phyloP scores from a whole-genome alignment of 2,888 invertebrate genomes.

The Ochropacha duplaris region DNA sequence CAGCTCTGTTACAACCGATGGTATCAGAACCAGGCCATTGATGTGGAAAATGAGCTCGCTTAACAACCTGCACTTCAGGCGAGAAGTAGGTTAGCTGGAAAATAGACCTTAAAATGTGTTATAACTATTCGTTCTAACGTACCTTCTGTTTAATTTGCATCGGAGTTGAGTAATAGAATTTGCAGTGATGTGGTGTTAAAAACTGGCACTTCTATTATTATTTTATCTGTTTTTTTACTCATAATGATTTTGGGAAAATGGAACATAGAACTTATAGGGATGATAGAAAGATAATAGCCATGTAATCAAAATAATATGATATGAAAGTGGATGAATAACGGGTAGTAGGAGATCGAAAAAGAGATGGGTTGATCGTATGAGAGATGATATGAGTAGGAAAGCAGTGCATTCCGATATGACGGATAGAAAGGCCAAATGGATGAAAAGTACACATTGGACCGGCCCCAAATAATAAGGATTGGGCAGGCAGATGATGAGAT shows the following conservation, averaged over 20 bases:
- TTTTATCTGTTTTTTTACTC: background rate
- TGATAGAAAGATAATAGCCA: no score
- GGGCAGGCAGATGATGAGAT: no score
- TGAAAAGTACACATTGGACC: no score
- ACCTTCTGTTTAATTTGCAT: background rate
- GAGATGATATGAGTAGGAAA: no score
- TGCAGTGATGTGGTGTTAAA: background rate
- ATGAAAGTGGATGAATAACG: no score
- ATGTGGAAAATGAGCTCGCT: constrained; percentile 36
- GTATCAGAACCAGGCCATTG: constrained; percentile 24
- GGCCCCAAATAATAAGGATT: no score
- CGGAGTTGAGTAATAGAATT: background rate
- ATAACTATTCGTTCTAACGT: background rate
- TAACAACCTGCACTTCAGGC: constrained; percentile 25
- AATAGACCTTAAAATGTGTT: constrained; percentile 14
- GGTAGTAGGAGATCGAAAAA: no score
- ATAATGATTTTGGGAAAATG: background rate
- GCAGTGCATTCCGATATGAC: no score
- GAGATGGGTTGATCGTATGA: no score
- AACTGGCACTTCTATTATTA: background rate
- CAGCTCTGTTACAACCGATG: constrained; percentile 11
- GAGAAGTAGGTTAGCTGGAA: constrained; percentile 44
- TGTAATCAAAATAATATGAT: no score
- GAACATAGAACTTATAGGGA: no score
- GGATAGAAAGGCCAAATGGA: no score